These are phyloP conservation scores for Andrena trimmerana DNA, from an alignment of 2,888 invertebrate genomes.

Conservation along the genomic window DNA sequence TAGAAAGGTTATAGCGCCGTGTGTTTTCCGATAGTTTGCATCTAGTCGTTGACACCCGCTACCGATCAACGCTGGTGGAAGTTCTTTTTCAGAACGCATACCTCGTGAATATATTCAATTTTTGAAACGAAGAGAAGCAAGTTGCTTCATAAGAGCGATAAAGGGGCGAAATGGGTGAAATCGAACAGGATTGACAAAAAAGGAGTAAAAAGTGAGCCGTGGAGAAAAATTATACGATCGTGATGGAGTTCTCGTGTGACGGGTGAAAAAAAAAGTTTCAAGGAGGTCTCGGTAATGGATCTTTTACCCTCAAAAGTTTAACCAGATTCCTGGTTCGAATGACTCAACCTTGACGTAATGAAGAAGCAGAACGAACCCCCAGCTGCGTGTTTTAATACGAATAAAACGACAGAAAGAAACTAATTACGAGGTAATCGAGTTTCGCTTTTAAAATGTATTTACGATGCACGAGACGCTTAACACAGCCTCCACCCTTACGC, in stretches of 20 bases:
- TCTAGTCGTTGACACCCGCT: conserved; percentile 2
- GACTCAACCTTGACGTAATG: conserved; percentile 37
- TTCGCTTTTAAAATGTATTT: background rate
- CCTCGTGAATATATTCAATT: conserved; percentile 55
- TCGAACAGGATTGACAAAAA: conserved; percentile 17
- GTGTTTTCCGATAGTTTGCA: conserved; percentile 20
- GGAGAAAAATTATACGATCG: conserved; percentile 46
- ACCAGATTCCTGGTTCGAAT: conserved; percentile 36
- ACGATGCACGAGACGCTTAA: background rate
- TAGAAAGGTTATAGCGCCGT: background rate
- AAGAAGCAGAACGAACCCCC: conserved; percentile 20
- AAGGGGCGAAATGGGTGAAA: conserved; percentile 40
- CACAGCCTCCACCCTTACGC: background rate
- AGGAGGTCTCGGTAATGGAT: conserved; percentile 48
- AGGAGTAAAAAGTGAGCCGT: background rate
- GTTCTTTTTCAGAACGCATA: conserved; percentile 45
- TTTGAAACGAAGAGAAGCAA: conserved; percentile 40
- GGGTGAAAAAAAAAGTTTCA: conserved; percentile 43
- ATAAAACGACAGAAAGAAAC: conserved; percentile 15
- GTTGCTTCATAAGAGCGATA: conserved; percentile 29
- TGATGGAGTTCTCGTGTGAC: conserved; percentile 30
- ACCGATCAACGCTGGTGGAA: conserved; percentile 41
- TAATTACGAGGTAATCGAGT: conserved; percentile 17
- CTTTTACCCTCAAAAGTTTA: conserved; percentile 48
- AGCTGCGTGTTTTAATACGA: background rate